phyloP scores from a whole-genome alignment of 2,113 vertebrate genomes.

The Boulengeromyrus knoepffleri region DNA sequence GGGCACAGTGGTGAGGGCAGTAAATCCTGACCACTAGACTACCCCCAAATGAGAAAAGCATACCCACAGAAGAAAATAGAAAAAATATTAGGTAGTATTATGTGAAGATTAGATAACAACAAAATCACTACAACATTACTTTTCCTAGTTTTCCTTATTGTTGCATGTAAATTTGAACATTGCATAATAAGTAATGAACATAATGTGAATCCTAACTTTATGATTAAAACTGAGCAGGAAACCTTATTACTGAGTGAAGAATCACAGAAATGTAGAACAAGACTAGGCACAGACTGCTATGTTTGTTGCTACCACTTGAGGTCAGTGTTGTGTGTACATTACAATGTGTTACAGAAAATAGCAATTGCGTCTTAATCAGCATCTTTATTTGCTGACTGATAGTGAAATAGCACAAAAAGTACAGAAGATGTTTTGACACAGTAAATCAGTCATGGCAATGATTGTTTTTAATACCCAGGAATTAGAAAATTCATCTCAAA shows the following conservation, averaged over 20 bases:
- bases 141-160: not conserved
- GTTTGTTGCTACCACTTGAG: not conserved
- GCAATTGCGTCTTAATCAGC: not conserved
- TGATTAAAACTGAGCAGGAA: not conserved
- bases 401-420: not conserved
- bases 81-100: not conserved
- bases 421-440: not conserved
- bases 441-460: not conserved
- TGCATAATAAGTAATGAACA: not conserved
- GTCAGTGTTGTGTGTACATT: not conserved
- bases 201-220: not conserved
- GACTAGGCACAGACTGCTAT: not conserved
- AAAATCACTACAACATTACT: not conserved
- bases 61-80: not conserved
- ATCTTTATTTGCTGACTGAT: not conserved
- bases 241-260: not conserved
- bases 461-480: not conserved
- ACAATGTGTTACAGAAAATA: not conserved
- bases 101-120: not conserved
- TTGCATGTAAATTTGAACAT: not conserved
- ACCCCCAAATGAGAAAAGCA: not conserved
- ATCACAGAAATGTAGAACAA: not conserved
- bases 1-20: not conserved
- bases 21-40: not conserved
- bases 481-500: not conserved